Percentiles rank a stretch among this genome's conserved stretches.
Conservation (phyloP, 2,113 vertebrate species). For the Gopherus evgoodei region DNA sequence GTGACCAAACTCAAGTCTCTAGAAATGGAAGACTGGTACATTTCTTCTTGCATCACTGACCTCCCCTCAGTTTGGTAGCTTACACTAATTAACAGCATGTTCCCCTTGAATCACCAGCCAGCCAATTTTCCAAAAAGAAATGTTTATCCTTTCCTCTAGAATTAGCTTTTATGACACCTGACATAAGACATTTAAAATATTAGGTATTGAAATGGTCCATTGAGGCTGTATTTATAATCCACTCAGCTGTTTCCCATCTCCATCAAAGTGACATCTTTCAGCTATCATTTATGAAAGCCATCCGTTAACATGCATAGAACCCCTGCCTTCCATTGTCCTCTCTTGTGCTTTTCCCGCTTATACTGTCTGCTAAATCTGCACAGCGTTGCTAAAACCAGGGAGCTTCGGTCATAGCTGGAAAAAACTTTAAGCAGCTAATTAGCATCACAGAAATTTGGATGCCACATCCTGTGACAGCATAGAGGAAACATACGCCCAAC, state of each 20-base stretch:
- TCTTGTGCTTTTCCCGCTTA: conserved; percentile 60
- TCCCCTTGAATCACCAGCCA: conserved; percentile 55
- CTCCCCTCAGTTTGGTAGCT: conserved; percentile 5
- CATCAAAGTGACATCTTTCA: conserved; percentile 67
- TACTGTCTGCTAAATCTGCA: conserved; percentile 69
- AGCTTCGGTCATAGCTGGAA: conserved; percentile 51
- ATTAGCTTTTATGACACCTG: conserved; percentile 72
- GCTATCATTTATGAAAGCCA: conserved; percentile 72
- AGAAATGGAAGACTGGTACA: neutral
- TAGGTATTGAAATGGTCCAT: conserved; percentile 69
- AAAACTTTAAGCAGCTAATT: conserved; percentile 71
- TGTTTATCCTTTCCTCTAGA: conserved; percentile 60
- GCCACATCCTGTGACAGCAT: conserved; percentile 37
- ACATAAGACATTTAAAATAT: conserved; percentile 65
- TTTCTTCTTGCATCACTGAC: neutral
- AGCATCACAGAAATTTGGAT: conserved; percentile 57
- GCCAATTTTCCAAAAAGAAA: conserved; percentile 34
- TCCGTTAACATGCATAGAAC: conserved; percentile 65
- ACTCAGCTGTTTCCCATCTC: conserved; percentile 70
- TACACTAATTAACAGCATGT: conserved; percentile 4
- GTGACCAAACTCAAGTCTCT: neutral
- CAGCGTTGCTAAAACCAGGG: conserved; percentile 63
- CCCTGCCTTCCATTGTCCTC: conserved; percentile 52
- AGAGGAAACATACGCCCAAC: conserved; percentile 60
- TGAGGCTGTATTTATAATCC: conserved; percentile 70